phyloP scores from a whole-genome alignment of 2,888 invertebrate genomes.

The Allacma fusca region DNA sequence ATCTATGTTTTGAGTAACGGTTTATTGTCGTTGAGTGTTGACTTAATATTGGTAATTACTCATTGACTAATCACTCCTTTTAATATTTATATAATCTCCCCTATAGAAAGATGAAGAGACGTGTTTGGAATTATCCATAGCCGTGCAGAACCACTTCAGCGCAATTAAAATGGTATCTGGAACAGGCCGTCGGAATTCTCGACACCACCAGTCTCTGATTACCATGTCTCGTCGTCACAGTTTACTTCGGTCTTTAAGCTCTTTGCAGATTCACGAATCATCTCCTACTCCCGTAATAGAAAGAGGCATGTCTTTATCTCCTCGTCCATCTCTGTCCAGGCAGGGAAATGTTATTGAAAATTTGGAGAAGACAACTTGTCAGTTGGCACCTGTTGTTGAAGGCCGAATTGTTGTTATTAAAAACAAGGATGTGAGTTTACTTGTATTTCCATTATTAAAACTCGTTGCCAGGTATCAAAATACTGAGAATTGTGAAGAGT shows the following conservation, averaged over 20 bases:
- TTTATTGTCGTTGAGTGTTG: too few species aligned
- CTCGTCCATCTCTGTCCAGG: constrained; percentile 56
- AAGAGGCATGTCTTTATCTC: constrained; percentile 56
- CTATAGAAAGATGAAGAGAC: constrained; percentile 81
- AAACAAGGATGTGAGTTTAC: constrained; percentile 72
- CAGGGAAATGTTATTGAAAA: constrained; percentile 78
- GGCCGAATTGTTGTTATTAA: constrained; percentile 80
- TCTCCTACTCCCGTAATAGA: constrained; percentile 50
- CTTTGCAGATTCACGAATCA: constrained; percentile 52
- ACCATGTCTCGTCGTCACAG: constrained; percentile 76
- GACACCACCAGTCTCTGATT: constrained; percentile 85
- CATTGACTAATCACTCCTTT: too few species aligned
- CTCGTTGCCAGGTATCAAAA: too few species aligned
- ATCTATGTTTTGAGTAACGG: too few species aligned
- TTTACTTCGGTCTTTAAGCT: constrained; percentile 57
- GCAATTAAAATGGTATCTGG: constrained; percentile 83
- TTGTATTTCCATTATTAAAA: neutral
- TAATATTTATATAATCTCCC: too few species aligned
- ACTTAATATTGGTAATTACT: too few species aligned
- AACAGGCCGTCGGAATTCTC: constrained; percentile 70
- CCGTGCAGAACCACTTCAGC: constrained; percentile 88
- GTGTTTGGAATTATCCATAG: constrained; percentile 83
- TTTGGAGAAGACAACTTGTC: constrained; percentile 81
- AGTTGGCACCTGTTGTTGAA: constrained; percentile 81
- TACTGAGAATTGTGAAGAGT: too few species aligned